These are phyloP conservation scores for Mythimna impura DNA, from an alignment of 2,888 invertebrate species.

Conservation along the genomic window DNA sequence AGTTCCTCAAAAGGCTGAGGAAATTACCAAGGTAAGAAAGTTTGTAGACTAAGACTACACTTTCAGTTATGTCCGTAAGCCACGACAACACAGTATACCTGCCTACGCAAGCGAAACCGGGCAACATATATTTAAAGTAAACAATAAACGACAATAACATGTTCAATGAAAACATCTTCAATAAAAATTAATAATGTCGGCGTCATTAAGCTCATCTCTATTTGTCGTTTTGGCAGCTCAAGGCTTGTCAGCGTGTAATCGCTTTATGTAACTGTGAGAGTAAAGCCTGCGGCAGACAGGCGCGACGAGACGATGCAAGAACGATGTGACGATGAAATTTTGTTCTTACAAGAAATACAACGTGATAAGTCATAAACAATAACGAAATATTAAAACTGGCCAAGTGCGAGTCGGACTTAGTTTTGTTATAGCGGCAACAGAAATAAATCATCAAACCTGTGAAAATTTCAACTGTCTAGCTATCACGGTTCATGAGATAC, in stretches of 20 bases:
- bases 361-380: too few species aligned
- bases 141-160: slow-evolving; percentile 3
- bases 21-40: too few species aligned
- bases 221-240: slow-evolving; percentile 54
- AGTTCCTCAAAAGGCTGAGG: too few species aligned
- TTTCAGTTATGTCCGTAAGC: too few species aligned
- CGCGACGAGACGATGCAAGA: neutral
- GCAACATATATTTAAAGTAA: neutral
- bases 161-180: slow-evolving; percentile 49
- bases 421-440: too few species aligned
- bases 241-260: slow-evolving; percentile 47
- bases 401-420: too few species aligned
- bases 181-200: slow-evolving; percentile 46
- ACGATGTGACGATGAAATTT: neutral
- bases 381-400: too few species aligned
- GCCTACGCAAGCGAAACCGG: neutral
- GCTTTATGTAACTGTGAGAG: slow-evolving; percentile 30
- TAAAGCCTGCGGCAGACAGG: slow-evolving; percentile 15
- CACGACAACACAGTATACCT: neutral
- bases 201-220: slow-evolving; percentile 47
- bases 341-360: too few species aligned
- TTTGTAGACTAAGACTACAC: too few species aligned
- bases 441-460: too few species aligned
- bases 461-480: too few species aligned
- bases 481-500: too few species aligned